Conservation (phyloP, 2,113 vertebrate species). For the Cryptomyrus ogoouensis region DNA sequence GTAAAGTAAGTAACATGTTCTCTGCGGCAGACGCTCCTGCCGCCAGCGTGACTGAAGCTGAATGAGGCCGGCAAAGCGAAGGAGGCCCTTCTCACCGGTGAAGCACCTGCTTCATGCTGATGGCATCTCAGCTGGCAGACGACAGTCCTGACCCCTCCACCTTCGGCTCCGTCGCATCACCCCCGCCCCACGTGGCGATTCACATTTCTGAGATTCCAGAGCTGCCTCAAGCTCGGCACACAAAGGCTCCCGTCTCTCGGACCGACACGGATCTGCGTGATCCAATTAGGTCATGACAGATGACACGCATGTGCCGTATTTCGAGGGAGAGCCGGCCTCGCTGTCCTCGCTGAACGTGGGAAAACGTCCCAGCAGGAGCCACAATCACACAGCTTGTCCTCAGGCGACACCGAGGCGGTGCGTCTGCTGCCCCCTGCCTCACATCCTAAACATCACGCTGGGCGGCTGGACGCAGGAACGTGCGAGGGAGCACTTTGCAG, state of each 20-base stretch:
- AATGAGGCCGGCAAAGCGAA: not conserved
- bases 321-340: not conserved
- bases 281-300: not conserved
- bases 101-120: not conserved
- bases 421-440: not conserved
- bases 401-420: not conserved
- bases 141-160: not conserved
- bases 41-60: not conserved
- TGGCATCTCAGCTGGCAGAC: not conserved
- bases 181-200: not conserved
- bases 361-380: not conserved
- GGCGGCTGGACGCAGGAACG: not conserved
- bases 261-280: not conserved
- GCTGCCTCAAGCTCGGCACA: not conserved
- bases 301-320: not conserved
- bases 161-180: not conserved
- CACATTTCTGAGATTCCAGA: not conserved
- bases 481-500: not conserved
- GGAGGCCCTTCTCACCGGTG: not conserved
- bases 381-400: not conserved
- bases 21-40: not conserved
- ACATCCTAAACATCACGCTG: not conserved
- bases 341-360: not conserved
- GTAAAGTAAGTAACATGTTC: not conserved
- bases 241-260: not conserved